Evolutionary conservation across 2,113 vertebrate species (phyloP), one percentile per base, ranked within the genome.

Genomic region (Nothobranchius furzeri): DNA sequence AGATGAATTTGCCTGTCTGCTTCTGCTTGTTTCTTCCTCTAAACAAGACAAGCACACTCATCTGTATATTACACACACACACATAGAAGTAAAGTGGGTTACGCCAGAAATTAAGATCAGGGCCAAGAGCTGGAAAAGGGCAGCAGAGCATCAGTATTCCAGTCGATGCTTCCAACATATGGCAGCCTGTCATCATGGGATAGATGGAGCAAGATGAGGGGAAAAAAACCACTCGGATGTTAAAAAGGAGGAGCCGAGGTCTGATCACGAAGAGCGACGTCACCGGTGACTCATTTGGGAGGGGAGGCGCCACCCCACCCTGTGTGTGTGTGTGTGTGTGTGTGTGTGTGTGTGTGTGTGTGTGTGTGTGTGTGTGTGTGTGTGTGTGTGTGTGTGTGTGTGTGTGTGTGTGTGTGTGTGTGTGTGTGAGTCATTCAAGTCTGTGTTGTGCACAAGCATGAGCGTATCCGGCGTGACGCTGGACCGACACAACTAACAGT

Each of bases 401-500:
- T 70, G 72, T 25, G 58, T 85, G 70, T 91, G 86, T 88, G 78
- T 25, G 61, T 8, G 37, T 40, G 37, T 40, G 37, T 40, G 30
- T 70, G 72, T 25, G 58, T 86, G 70, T 91, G 86, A 89, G 78
- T 89, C 87, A 91, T 84, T 72, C 9, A 17, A 6, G 37, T 68
- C 35, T 70, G 62, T 70, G 42, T 71, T 71, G 68, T 79, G 72
- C 63, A 46, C 50, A 43, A 17, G n/a, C 51, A 35, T 54, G 54
- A 60, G 42, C 50, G 12, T 37, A 51, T 48, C 58, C 12, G 24
- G 46, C 70, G 52, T 64, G 66, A 78, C 50, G 57, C 68, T 51
- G 47, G 43, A 48, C 53, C 42, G 12, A 60, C 40, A 68, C 20
- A 46, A 50, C 45, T 65, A 60, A 20, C 60, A 70, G 75, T 12